These are phyloP conservation scores for Aldabrachelys gigantea DNA, from an alignment of 2,113 vertebrate species.

Conservation along the genomic window DNA sequence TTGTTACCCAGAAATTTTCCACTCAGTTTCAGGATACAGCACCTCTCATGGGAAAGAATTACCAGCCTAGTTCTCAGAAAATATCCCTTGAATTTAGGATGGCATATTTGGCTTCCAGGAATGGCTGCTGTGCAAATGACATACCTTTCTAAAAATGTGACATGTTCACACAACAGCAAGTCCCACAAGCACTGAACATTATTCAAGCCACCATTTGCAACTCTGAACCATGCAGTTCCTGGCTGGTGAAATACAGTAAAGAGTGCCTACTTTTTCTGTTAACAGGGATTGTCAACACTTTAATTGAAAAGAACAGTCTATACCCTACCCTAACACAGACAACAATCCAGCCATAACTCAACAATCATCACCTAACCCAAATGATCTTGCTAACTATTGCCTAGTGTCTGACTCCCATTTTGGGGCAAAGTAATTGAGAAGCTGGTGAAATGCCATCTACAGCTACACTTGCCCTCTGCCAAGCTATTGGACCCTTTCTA, in stretches of 20 bases:
- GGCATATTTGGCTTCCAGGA: not conserved
- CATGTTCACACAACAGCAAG: not conserved
- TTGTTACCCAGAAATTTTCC: not conserved
- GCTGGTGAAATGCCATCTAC: not conserved
- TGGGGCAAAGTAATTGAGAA: not conserved
- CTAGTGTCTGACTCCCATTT: not conserved
- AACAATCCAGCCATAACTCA: not conserved
- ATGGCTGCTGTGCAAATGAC: not conserved
- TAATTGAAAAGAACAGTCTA: not conserved
- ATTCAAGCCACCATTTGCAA: not conserved
- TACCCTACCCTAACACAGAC: not conserved
- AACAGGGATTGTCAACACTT: not conserved
- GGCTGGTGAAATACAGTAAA: not conserved
- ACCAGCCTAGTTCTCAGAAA: not conserved
- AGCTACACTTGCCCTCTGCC: not conserved
- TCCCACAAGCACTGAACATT: not conserved
- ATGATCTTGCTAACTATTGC: not conserved
- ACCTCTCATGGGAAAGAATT: not conserved
- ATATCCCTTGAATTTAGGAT: not conserved
- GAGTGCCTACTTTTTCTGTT: not conserved
- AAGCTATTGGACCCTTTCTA: not conserved
- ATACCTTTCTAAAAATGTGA: not conserved
- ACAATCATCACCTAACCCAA: not conserved
- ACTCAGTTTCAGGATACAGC: not conserved
- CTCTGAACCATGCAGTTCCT: not conserved